phyloP scores from a whole-genome alignment of 1,140 invertebrate species.

The Oppia nitens region DNA sequence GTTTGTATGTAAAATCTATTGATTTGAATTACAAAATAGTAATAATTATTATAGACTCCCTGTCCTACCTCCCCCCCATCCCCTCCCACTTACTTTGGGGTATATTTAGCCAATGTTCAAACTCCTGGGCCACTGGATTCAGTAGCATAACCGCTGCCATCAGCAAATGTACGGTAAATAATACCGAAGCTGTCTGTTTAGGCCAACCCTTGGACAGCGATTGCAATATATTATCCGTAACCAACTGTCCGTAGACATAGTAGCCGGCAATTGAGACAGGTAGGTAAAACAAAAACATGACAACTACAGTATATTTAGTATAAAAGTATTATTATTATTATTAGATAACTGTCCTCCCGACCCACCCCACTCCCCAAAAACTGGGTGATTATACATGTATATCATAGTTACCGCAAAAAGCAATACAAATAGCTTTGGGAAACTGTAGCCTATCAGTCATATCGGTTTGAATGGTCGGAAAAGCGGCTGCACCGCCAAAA shows the following conservation, averaged over 20 bases:
- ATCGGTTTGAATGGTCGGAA: slow-evolving; percentile 51
- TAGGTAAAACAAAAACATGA: slow-evolving; percentile 39
- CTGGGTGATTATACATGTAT: no score
- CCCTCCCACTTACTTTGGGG: slow-evolving; percentile 43
- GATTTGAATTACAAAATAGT: slow-evolving; percentile 21
- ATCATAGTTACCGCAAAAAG: no score
- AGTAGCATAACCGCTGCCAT: slow-evolving; percentile 45
- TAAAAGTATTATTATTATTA: slow-evolving; percentile 43
- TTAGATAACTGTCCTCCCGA: slow-evolving; percentile 48
- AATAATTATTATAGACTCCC: neutral
- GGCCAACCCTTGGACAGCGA: slow-evolving; percentile 33
- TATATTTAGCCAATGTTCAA: slow-evolving; percentile 46
- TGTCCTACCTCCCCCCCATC: no score
- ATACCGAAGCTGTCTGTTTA: slow-evolving; percentile 35
- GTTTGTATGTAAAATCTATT: slow-evolving; percentile 57
- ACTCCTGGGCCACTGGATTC: slow-evolving; percentile 46
- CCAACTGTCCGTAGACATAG: slow-evolving; percentile 37
- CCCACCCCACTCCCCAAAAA: slow-evolving; percentile 45
- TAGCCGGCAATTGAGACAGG: slow-evolving; percentile 39
- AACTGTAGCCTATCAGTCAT: slow-evolving; percentile 41
- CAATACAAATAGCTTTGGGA: slow-evolving; percentile 33
- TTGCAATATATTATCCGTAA: slow-evolving; percentile 36
- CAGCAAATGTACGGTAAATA: slow-evolving; percentile 42
- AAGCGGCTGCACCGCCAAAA: slow-evolving; percentile 46
- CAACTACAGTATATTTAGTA: slow-evolving; percentile 29